A percentile compares a stretch with the other conserved stretches of the same genome.
Conservation (phyloP, 2,797 vertebrate species). For the Gila robusta region DNA sequence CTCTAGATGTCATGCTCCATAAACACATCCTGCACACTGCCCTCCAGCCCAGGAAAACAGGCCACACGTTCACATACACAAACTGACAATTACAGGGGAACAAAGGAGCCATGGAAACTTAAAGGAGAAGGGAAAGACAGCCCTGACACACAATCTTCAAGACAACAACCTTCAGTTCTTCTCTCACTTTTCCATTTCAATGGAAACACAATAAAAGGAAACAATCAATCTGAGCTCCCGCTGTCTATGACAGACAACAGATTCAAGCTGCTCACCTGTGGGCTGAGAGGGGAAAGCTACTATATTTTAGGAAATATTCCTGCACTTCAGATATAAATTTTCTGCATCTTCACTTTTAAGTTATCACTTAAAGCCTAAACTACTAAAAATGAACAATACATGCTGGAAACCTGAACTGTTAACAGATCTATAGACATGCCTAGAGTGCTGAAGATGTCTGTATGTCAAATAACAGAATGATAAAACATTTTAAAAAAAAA, state of each 20-base stretch:
- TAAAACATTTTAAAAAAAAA: background rate
- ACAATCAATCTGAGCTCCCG: constrained; percentile 56
- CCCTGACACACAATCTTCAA: constrained; percentile 78
- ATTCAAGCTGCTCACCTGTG: constrained; percentile 43
- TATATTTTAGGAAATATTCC: constrained; percentile 34
- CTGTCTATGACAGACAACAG: constrained; percentile 57
- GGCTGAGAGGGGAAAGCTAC: constrained; percentile 11
- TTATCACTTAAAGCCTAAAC: background rate
- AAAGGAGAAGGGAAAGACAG: constrained; percentile 71
- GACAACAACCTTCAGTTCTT: constrained; percentile 48
- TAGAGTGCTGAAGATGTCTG: background rate
- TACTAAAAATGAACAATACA: constrained; percentile 8
- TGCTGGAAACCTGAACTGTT: background rate
- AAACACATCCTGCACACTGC: constrained; percentile 36
- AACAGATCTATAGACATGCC: background rate
- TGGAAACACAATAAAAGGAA: constrained; percentile 55
- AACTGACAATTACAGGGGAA: constrained; percentile 79
- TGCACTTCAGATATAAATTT: background rate
- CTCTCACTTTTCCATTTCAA: constrained; percentile 40
- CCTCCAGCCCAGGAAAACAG: constrained; percentile 52
- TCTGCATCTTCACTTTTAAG: background rate
- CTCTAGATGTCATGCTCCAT: background rate
- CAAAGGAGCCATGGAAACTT: constrained; percentile 80
- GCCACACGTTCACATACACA: constrained; percentile 77
- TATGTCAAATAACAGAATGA: constrained; percentile 1